phyloP scores from a whole-genome alignment of 2,888 invertebrate genomes.

The Erebia epiphron region DNA sequence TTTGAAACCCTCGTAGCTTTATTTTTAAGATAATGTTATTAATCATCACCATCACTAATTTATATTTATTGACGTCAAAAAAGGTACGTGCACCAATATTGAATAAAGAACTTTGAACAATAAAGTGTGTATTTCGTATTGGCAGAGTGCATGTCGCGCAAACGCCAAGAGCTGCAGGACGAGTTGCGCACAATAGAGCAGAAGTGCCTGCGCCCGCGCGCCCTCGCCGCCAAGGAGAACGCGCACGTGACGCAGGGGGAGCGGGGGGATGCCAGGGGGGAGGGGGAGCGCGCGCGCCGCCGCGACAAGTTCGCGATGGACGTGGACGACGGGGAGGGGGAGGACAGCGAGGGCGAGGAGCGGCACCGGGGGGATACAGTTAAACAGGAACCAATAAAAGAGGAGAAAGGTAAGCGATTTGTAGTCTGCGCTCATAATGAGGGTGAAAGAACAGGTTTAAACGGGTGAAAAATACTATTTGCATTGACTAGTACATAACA shows the following conservation, averaged over 20 bases:
- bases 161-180: conserved; percentile 84
- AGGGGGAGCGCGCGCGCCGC: conserved; percentile 53
- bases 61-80: too few relatives aligned
- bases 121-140: conserved; percentile 3
- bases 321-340: conserved; percentile 62
- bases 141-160: conserved; percentile 85
- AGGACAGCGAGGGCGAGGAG: conserved; percentile 74
- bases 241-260: conserved; percentile 46
- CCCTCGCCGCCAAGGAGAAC: conserved; percentile 63
- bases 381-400: conserved; percentile 21
- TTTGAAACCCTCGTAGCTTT: too few relatives aligned
- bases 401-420: conserved; percentile 33
- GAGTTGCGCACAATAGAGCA: conserved; percentile 86
- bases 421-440: too few relatives aligned
- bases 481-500: too few relatives aligned
- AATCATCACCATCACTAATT: too few relatives aligned
- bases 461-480: too few relatives aligned
- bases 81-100: too few relatives aligned
- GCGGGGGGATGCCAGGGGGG: conserved; percentile 38
- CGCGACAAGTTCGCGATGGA: conserved; percentile 73
- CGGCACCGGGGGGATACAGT: conserved; percentile 51
- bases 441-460: too few relatives aligned
- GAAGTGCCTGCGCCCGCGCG: conserved; percentile 64
- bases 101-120: neutral
- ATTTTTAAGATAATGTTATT: too few relatives aligned